A percentile compares a stretch with the other conserved stretches of the same genome.
Conservation (phyloP, 2,113 vertebrate genomes). For the Pelvicachromis taeniatus region DNA sequence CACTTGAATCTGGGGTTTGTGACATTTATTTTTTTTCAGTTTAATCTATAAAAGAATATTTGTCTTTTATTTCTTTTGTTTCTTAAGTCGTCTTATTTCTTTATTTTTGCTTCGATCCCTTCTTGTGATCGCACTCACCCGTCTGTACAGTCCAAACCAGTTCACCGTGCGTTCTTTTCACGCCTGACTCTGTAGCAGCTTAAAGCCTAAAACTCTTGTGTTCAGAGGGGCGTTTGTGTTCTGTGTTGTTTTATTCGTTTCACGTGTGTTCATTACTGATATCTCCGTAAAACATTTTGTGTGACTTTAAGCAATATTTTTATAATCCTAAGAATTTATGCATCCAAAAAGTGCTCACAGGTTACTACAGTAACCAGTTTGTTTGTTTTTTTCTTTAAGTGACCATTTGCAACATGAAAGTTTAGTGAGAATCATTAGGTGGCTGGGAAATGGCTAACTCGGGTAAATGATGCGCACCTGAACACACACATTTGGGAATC, state of each 20-base stretch:
- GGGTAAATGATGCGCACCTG: fast-evolving
- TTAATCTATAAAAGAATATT: background rate
- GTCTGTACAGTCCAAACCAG: background rate
- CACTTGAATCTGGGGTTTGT: background rate
- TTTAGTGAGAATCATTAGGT: background rate
- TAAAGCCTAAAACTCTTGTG: background rate
- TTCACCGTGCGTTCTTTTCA: background rate
- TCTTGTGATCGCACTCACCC: background rate
- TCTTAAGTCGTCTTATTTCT: background rate
- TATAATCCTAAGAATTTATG: background rate
- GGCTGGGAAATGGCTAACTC: background rate
- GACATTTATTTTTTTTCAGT: background rate
- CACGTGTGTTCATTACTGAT: background rate
- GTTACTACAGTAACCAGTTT: background rate
- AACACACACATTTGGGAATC: background rate
- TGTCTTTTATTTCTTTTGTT: background rate
- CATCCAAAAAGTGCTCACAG: background rate
- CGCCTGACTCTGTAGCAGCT: background rate
- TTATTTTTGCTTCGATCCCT: background rate
- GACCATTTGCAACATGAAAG: background rate
- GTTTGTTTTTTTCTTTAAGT: background rate
- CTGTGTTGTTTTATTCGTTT: background rate
- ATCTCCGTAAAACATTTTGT: background rate
- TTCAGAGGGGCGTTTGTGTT: background rate
- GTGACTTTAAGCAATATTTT: background rate